phyloP scores from a whole-genome alignment of 2,113 vertebrate species.

The Catharus minimus region DNA sequence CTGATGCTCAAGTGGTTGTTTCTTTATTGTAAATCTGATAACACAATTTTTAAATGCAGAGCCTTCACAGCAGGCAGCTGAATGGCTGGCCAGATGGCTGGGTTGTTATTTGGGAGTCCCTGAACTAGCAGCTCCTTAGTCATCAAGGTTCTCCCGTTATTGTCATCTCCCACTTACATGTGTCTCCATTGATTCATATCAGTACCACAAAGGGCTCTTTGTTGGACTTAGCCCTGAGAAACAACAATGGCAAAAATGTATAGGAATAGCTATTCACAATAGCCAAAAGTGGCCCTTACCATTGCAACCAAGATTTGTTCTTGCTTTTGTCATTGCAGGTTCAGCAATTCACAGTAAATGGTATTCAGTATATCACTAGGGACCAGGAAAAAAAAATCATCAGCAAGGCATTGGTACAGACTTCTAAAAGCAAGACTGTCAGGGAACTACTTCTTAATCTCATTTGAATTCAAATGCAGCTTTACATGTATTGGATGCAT shows the following conservation, averaged over 20 bases:
- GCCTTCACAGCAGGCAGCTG: not conserved
- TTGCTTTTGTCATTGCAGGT: slow-evolving; percentile 12
- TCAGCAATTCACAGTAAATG: not conserved
- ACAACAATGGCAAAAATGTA: not conserved
- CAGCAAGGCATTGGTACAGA: not conserved
- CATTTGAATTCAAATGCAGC: slow-evolving; percentile 59
- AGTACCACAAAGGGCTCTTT: not conserved
- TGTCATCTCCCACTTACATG: slow-evolving; percentile 1
- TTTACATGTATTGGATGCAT: slow-evolving; percentile 52
- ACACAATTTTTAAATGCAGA: slow-evolving; percentile 21
- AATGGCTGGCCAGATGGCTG: slow-evolving; percentile 11
- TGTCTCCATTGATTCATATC: slow-evolving; percentile 6
- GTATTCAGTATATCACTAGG: not conserved
- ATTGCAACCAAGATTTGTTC: not conserved
- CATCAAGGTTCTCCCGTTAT: slow-evolving; percentile 27
- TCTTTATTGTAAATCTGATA: slow-evolving; percentile 14
- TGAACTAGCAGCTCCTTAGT: slow-evolving; percentile 11
- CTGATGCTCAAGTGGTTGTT: slow-evolving; percentile 11
- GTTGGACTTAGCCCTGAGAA: not conserved
- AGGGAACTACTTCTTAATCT: slow-evolving; percentile 46
- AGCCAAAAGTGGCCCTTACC: not conserved
- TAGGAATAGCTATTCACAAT: not conserved
- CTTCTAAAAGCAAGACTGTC: slow-evolving; percentile 37
- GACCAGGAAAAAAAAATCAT: not conserved
- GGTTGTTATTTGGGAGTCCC: not conserved